phyloP scores from a whole-genome alignment of 2,113 vertebrate species.

The Empidonax alnorum region DNA sequence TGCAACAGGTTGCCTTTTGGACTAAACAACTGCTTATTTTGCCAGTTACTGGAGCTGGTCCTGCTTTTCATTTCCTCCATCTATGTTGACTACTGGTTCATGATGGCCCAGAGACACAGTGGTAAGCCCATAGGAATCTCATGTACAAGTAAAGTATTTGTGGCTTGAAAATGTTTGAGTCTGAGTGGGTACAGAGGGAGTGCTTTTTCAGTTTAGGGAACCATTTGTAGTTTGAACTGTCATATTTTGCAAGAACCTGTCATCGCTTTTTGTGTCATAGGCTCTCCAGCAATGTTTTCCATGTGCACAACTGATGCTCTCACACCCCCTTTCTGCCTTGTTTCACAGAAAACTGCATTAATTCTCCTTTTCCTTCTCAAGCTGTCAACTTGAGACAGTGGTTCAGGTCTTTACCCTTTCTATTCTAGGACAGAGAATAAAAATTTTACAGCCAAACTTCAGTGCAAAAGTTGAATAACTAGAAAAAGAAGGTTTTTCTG shows the following conservation, averaged over 20 bases:
- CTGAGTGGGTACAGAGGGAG: background rate
- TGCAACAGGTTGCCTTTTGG: background rate
- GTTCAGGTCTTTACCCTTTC: background rate
- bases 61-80: background rate
- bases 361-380: slow-evolving; percentile 21
- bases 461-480: background rate
- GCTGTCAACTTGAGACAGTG: background rate
- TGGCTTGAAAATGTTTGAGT: background rate
- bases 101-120: background rate
- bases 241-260: slow-evolving; percentile 55
- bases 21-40: background rate
- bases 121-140: background rate
- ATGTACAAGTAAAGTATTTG: background rate
- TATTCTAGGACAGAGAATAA: background rate
- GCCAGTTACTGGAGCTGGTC: background rate
- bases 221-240: slow-evolving; percentile 32
- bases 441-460: background rate
- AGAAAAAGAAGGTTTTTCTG: background rate
- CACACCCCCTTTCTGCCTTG: background rate
- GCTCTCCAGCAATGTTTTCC: slow-evolving; percentile 47
- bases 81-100: background rate
- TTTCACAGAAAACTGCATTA: slow-evolving; percentile 18
- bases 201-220: slow-evolving; percentile 33
- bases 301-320: slow-evolving; percentile 40
- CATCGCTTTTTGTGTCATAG: slow-evolving; percentile 36